phyloP scores from a whole-genome alignment of 2,797 vertebrate genomes.

The Phataginus tetradactyla region DNA sequence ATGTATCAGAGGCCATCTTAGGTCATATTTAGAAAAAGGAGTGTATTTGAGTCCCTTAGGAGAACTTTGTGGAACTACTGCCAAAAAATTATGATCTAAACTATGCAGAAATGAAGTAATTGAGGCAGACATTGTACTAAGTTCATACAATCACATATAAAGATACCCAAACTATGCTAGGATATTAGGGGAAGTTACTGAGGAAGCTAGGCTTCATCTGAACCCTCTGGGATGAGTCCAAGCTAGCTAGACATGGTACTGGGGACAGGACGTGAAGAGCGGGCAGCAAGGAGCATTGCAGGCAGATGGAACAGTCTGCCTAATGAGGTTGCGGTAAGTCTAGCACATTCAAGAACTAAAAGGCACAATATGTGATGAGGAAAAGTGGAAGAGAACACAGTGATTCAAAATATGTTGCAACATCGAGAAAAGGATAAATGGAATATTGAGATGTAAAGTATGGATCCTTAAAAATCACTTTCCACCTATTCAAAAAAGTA shows the following conservation, averaged over 20 bases:
- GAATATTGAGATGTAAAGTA: background rate
- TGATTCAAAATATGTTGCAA: background rate
- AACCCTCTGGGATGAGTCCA: background rate
- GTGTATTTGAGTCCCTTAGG: background rate
- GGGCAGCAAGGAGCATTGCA: background rate
- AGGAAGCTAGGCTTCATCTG: background rate
- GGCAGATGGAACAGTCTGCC: background rate
- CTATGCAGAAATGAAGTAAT: background rate
- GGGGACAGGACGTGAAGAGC: background rate
- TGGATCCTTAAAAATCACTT: background rate
- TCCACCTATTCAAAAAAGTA: background rate
- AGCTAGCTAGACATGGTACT: background rate
- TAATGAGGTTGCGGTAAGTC: background rate
- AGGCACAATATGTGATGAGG: background rate
- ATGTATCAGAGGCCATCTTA: background rate
- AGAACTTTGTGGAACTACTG: background rate
- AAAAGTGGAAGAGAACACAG: background rate
- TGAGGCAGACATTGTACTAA: background rate
- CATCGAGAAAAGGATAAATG: background rate
- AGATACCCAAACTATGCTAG: background rate
- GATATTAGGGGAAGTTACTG: background rate
- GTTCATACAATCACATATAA: background rate
- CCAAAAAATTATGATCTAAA: conserved; percentile 19
- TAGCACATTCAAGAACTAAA: background rate
- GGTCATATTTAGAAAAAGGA: background rate